Conservation (phyloP, 2,797 vertebrate species). For the Coregonus ussuriensis region DNA sequence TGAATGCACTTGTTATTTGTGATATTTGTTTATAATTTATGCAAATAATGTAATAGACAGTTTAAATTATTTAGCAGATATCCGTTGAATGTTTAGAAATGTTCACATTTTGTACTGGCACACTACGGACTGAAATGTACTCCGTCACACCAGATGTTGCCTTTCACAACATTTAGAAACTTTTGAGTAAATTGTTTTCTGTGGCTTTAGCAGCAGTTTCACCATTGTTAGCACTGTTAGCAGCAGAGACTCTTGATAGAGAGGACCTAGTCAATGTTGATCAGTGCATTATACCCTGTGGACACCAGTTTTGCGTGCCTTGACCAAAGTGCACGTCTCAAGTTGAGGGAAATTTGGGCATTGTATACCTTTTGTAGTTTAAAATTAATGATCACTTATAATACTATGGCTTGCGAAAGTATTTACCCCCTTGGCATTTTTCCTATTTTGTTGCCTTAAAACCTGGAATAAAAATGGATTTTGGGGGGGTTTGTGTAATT, state of each 20-base stretch:
- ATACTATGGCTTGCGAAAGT: too few relatives aligned
- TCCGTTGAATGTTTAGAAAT: slow-evolving; percentile 7
- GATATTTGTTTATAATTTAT: slow-evolving; percentile 60
- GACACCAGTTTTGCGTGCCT: slow-evolving; percentile 13
- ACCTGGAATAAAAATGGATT: too few relatives aligned
- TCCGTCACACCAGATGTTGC: slow-evolving; percentile 26
- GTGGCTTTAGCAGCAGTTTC: slow-evolving; percentile 27
- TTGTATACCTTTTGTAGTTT: too few relatives aligned
- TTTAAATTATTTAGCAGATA: slow-evolving; percentile 35
- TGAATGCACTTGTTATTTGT: too few relatives aligned
- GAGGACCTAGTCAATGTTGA: slow-evolving; percentile 53
- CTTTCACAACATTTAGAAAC: slow-evolving; percentile 43
- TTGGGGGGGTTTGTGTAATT: too few relatives aligned
- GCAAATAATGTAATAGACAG: slow-evolving; percentile 40
- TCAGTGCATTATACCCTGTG: too few relatives aligned
- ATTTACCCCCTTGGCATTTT: too few relatives aligned
- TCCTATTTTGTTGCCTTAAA: too few relatives aligned
- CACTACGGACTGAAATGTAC: background rate
- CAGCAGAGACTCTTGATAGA: slow-evolving; percentile 40
- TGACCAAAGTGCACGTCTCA: slow-evolving; percentile 30
- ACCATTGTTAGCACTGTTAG: slow-evolving; percentile 31
- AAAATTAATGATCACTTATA: too few relatives aligned
- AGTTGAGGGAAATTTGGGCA: too few relatives aligned
- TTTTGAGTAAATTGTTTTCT: slow-evolving; percentile 22
- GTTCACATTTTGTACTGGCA: slow-evolving; percentile 28